These are phyloP conservation scores for Anarrhichthys ocellatus DNA, from an alignment of 2,113 vertebrate species.

Conservation along the genomic window DNA sequence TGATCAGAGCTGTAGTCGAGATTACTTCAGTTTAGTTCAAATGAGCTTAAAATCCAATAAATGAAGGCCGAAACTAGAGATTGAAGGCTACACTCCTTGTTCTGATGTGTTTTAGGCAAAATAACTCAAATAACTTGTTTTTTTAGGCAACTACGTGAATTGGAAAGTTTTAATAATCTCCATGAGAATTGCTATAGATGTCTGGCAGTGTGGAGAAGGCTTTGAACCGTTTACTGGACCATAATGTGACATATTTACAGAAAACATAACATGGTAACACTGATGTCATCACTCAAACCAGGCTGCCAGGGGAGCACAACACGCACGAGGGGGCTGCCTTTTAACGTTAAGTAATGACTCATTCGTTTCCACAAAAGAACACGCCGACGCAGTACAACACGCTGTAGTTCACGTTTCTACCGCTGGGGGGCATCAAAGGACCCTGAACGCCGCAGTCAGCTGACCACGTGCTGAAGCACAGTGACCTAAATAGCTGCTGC, in stretches of 20 bases:
- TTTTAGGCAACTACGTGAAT: no score
- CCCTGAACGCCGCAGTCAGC: conserved; percentile 36
- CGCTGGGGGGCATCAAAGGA: conserved; percentile 44
- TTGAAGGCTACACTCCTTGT: no score
- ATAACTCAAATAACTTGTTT: no score
- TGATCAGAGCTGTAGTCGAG: background rate
- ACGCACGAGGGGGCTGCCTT: background rate
- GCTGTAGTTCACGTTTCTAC: background rate
- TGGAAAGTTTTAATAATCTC: no score
- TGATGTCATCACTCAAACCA: background rate
- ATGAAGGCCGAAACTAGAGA: no score
- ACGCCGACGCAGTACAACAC: background rate
- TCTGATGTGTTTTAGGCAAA: no score
- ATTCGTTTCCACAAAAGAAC: background rate
- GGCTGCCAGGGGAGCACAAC: background rate
- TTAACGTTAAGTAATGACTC: background rate
- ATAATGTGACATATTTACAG: background rate
- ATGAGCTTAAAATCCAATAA: background rate
- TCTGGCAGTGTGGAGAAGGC: no score
- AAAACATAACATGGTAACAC: background rate
- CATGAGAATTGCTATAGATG: no score
- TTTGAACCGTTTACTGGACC: background rate
- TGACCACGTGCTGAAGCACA: conserved; percentile 59
- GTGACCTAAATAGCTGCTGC: conserved; percentile 78
- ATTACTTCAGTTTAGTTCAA: background rate